Evolutionary conservation across 2,888 invertebrate genomes (phyloP).

Genomic region (Drosophila tanythrix): DNA sequence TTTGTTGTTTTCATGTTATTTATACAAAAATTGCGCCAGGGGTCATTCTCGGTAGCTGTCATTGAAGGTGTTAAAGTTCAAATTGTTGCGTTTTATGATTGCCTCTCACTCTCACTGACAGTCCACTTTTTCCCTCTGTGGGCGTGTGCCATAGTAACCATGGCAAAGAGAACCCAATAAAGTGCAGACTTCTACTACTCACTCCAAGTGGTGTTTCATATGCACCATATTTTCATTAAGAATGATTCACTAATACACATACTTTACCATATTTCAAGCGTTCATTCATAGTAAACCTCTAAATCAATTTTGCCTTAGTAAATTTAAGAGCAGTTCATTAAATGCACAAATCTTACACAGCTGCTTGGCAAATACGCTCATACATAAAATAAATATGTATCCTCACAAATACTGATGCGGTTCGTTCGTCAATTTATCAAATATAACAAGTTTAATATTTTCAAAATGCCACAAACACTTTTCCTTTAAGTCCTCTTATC

Average conservation of each 20-base stretch:
- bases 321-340: constrained; percentile 19
- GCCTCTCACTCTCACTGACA: constrained; percentile 6
- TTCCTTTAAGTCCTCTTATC: constrained; percentile 10
- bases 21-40: constrained; percentile 77
- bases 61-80: constrained; percentile 79
- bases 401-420: constrained; percentile 24
- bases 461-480: constrained; percentile 36
- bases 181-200: constrained; percentile 40
- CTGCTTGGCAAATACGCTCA: constrained; percentile 13
- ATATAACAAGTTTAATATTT: constrained; percentile 28
- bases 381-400: constrained; percentile 4
- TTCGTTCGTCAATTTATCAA: constrained; percentile 31
- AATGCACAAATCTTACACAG: constrained; percentile 31
- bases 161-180: constrained; percentile 27
- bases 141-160: constrained; percentile 26
- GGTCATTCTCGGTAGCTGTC: constrained; percentile 72
- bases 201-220: constrained; percentile 40
- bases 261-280: constrained; percentile 23
- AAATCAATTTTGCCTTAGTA: constrained; percentile 37
- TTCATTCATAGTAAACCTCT: constrained; percentile 12
- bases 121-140: not conserved
- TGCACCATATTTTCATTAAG: constrained; percentile 16
- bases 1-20: constrained; percentile 77
- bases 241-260: not conserved
- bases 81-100: constrained; percentile 64